Evolutionary conservation across 2,113 vertebrate genomes (phyloP).

Genomic region (Gobiocypris rarus): DNA sequence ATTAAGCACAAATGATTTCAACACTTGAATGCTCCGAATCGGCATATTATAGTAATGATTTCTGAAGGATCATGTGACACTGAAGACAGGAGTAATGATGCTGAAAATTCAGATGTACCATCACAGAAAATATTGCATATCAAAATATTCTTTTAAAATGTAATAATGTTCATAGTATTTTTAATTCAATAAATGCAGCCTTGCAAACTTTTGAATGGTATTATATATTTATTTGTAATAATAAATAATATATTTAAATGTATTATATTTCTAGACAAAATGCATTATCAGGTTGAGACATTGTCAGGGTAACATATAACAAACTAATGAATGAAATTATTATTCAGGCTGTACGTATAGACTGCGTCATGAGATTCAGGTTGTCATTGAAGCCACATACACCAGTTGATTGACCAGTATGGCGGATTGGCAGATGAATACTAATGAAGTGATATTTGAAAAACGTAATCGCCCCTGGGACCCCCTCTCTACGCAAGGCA

Average conservation of each 20-base stretch:
- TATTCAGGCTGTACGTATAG: background rate
- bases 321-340: background rate
- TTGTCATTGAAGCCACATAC: conserved; percentile 49
- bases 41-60: too few relatives aligned
- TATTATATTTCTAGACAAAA: background rate
- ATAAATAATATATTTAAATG: background rate
- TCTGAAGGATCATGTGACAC: too few relatives aligned
- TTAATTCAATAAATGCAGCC: background rate
- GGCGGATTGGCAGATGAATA: conserved; percentile 59
- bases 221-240: background rate
- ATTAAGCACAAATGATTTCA: too few relatives aligned
- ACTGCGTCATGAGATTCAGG: conserved; percentile 58
- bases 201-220: background rate
- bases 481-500: conserved; percentile 61
- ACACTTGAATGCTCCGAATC: too few relatives aligned
- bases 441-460: conserved; percentile 66
- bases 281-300: background rate
- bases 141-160: too few relatives aligned
- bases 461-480: conserved; percentile 60
- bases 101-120: too few relatives aligned
- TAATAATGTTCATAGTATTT: background rate
- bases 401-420: conserved; percentile 45
- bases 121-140: too few relatives aligned
- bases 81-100: too few relatives aligned
- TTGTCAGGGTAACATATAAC: background rate